Evolutionary conservation across 2,113 vertebrate genomes (phyloP), one percentile per base, ranked within the genome.

Genomic region (Pseudois nayaur): DNA sequence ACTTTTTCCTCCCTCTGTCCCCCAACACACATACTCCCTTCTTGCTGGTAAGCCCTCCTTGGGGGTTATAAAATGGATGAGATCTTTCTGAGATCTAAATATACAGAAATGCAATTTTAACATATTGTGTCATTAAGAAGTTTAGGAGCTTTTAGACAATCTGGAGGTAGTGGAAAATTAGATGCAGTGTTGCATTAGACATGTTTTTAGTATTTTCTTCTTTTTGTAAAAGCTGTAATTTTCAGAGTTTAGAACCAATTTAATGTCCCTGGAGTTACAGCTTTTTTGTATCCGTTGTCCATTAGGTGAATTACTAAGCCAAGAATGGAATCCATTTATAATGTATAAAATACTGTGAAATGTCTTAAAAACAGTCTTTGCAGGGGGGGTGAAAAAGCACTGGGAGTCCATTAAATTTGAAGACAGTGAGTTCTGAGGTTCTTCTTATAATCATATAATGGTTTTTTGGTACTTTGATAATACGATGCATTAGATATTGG

Each of bases 221-320:
- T 98, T 99, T 99, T 99, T 99, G 98, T 99, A 99, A 99, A 99
- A 99, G 99, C 98, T 99, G 98, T 98, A 99, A 99, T 99, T 99
- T 99, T 99, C 98, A 98, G 98, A 99, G 98, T 99, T 99, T 98
- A 99, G 99, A 99, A 98, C 98, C 98, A 99, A 99, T 99, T 99
- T 99, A 99, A 99, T 99, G 98, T 99, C 99, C 98, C 99, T 98
- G 97, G 98, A 99, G 99, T 98, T 98, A 98, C 89, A 99, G 98
- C 96, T 98, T 99, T 99, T 99, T 99, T 99, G 98, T 99, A 99
- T 99, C 98, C 98, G 95, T 99, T 99, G 99, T 99, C 99, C 99
- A 99, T 99, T 99, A 99, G 98, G 96, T 99, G 98, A 99, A 99
- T 99, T 99, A 99, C 98, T 98, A 99, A 99, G 97, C 98, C 98